Percentiles rank a stretch among this genome's conserved stretches.
phyloP scores from a whole-genome alignment of 2,888 invertebrate species.

The Cantharis rustica region DNA sequence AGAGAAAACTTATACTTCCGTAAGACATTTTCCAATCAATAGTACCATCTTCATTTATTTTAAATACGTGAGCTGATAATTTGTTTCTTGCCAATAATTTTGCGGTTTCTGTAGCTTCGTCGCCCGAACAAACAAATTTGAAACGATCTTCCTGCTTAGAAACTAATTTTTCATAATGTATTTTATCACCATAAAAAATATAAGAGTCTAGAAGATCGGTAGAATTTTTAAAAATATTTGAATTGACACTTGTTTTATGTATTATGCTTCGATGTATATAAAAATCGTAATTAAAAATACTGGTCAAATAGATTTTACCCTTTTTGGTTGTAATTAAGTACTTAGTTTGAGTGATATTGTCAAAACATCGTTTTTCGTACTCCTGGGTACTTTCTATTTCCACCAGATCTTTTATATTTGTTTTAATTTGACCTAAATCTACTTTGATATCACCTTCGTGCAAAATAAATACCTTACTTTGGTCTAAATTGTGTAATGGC shows the following conservation, averaged over 20 bases:
- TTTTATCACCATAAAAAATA: slow-evolving; percentile 7
- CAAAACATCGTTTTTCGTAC: slow-evolving; percentile 10
- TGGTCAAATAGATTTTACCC: neutral
- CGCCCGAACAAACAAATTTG: neutral
- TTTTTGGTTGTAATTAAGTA: slow-evolving; percentile 5
- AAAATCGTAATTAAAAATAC: slow-evolving; percentile 12
- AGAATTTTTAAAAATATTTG: neutral
- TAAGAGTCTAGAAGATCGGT: neutral
- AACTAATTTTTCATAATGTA: neutral
- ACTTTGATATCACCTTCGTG: neutral
- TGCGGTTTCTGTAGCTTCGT: neutral
- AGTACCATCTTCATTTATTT: neutral
- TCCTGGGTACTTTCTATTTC: neutral
- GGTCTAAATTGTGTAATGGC: neutral
- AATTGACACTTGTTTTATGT: slow-evolving; percentile 3
- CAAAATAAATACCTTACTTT: slow-evolving; percentile 2
- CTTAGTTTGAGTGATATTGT: slow-evolving; percentile 13
- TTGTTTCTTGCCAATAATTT: no score
- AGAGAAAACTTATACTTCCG: slow-evolving; percentile 2
- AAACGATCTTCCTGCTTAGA: neutral
- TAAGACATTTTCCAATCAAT: slow-evolving; percentile 1
- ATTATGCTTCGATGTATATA: slow-evolving; percentile 14
- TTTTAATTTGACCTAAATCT: neutral
- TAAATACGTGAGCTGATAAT: slow-evolving; percentile 8
- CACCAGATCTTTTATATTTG: neutral